Evolutionary conservation across 2,888 invertebrate genomes (phyloP), one percentile per base, ranked within the genome.

Genomic region (Polyommatus iphigenia): DNA sequence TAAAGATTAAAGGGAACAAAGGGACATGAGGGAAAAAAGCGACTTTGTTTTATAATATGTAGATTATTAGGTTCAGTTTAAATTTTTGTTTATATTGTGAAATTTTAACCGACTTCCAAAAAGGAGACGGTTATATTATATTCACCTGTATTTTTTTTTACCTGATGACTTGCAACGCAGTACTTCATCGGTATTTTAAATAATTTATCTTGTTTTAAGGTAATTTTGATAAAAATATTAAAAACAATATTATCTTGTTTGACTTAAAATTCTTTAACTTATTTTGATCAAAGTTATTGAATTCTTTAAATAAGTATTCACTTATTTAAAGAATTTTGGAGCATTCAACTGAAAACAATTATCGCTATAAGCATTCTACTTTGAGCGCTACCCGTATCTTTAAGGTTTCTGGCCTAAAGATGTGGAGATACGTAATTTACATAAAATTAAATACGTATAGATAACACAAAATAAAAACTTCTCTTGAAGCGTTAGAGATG

Each of bases 101-200:
- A 8, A 1, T 41, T 41, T 50, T 50, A 13, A 50, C 50, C 50
- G 50, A 50, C 13, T 50, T 50, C 4, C 15, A 50, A 15, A 50
- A 15, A 50, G 15, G 50, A 15, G 50, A 3, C 10, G 50, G 3
- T 50, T 50, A 41, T 8, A 8, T 41, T 24, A 24, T 24, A 41
- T 50, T 15, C 15, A 0, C 3, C 50, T 15, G 50, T 50, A 24
- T 24, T 24, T 50, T 50, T 3, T 50, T 32, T 46, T 46, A 10
- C 10, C 46, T 3, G 46, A 10, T 46, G 46, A 46, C 46, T 10
- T 46, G 62, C 13, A 20, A 3, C 20, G 10, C 59, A 59, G 24
- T 62, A 73, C 50, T 50, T 20, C 41, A 20, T 73, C 13, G 41
- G 46, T 73, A 73, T 50, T 73, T 73, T 73, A 24, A 46, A 73